phyloP scores from a whole-genome alignment of 2,113 vertebrate genomes.

The Baryphthengus martii region DNA sequence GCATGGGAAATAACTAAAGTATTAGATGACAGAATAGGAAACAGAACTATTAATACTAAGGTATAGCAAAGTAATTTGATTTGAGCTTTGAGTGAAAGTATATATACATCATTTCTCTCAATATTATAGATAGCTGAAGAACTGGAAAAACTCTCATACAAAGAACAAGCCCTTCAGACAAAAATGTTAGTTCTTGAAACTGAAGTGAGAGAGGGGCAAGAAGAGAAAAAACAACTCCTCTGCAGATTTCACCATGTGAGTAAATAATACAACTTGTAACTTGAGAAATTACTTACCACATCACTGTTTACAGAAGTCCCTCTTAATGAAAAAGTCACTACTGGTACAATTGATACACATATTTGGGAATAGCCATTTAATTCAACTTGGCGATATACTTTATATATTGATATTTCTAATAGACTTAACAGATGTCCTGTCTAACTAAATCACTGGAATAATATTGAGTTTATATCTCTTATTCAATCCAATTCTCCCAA shows the following conservation, averaged over 20 bases:
- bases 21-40: neutral
- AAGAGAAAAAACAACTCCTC: slow-evolving; percentile 78
- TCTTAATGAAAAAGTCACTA: neutral
- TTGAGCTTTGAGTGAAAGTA: neutral
- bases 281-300: neutral
- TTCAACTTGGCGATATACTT: neutral
- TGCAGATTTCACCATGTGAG: slow-evolving; percentile 62
- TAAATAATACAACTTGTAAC: neutral
- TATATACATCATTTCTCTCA: neutral
- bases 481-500: neutral
- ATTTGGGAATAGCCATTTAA: neutral
- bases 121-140: slow-evolving; percentile 80
- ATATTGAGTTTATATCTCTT: neutral
- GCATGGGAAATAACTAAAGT: neutral
- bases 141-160: slow-evolving; percentile 67
- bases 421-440: neutral
- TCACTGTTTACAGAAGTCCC: neutral
- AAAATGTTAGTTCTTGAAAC: slow-evolving; percentile 81
- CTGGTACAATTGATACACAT: neutral
- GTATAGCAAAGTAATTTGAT: neutral
- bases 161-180: slow-evolving; percentile 75
- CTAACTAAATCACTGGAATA: neutral
- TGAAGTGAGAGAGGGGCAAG: slow-evolving; percentile 75
- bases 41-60: neutral
- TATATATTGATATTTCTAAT: neutral